Evolutionary conservation across 2,113 vertebrate species (phyloP).

Genomic region (Rhinogobius similis): DNA sequence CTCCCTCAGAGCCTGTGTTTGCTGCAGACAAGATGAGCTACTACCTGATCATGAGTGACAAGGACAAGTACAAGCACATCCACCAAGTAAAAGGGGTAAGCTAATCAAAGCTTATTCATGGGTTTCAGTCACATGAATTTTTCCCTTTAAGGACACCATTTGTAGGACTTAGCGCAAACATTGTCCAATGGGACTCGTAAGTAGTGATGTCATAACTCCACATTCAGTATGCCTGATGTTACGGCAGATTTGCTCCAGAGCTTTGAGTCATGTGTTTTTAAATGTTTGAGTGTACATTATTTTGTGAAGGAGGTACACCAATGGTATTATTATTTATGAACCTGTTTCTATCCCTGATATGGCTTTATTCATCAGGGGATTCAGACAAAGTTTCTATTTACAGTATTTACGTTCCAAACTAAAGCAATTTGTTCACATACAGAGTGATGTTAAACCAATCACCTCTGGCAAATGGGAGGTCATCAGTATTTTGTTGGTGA

Average conservation of each 20-base stretch:
- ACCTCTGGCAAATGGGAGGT: constrained; percentile 92
- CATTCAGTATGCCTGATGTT: not conserved
- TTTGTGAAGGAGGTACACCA: no score
- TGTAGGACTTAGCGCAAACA: not conserved
- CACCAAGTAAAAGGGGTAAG: constrained; percentile 76
- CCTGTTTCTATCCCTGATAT: no score
- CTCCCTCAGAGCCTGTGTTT: constrained; percentile 86
- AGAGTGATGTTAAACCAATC: constrained; percentile 63
- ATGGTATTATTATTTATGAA: no score
- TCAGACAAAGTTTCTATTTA: no score
- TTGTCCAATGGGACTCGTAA: not conserved
- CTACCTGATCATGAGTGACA: constrained; percentile 89
- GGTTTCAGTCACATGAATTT: no score
- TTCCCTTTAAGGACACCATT: not conserved
- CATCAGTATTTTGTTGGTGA: constrained; percentile 88
- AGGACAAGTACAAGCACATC: constrained; percentile 88
- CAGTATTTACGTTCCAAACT: no score
- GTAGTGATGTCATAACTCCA: not conserved
- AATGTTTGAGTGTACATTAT: no score
- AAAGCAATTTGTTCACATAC: not conserved
- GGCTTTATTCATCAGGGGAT: no score
- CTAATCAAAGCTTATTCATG: not conserved
- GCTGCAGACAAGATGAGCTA: constrained; percentile 80
- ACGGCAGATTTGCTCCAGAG: no score
- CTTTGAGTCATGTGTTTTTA: no score